Evolutionary conservation across 2,888 invertebrate genomes (phyloP).

Genomic region (Cantharis nigra): DNA sequence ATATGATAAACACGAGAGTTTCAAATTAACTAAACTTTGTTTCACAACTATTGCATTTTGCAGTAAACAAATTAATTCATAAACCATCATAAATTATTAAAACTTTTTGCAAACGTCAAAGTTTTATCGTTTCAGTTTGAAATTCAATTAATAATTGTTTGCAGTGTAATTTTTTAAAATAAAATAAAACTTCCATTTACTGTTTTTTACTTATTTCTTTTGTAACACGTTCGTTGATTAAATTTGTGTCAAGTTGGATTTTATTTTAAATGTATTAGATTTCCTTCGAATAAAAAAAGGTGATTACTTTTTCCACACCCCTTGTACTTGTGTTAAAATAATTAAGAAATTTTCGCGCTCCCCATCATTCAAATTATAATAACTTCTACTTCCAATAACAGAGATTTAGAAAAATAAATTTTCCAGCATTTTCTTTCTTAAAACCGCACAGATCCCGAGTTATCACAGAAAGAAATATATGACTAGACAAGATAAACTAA

Average conservation of each 20-base stretch:
- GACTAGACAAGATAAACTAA: no score
- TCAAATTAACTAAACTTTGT: background rate
- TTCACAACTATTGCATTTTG: background rate
- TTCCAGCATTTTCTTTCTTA: background rate
- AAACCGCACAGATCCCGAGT: no score
- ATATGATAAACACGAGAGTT: background rate
- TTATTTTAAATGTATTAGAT: background rate
- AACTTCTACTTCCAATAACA: background rate
- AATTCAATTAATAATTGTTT: background rate
- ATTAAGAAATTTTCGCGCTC: background rate
- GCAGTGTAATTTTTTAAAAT: background rate
- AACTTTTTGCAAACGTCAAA: background rate
- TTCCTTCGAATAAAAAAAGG: background rate
- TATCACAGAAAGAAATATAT: no score
- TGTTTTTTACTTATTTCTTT: background rate
- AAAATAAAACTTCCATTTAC: background rate
- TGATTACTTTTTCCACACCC: background rate
- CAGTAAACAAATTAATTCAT: background rate
- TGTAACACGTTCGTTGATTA: background rate
- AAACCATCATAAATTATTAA: background rate
- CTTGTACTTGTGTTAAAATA: background rate
- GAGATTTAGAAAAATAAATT: background rate
- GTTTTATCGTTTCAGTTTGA: background rate
- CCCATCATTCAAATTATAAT: background rate
- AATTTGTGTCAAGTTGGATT: background rate